phyloP scores from a whole-genome alignment of 2,888 invertebrate genomes.

The Cynaeus angustus region DNA sequence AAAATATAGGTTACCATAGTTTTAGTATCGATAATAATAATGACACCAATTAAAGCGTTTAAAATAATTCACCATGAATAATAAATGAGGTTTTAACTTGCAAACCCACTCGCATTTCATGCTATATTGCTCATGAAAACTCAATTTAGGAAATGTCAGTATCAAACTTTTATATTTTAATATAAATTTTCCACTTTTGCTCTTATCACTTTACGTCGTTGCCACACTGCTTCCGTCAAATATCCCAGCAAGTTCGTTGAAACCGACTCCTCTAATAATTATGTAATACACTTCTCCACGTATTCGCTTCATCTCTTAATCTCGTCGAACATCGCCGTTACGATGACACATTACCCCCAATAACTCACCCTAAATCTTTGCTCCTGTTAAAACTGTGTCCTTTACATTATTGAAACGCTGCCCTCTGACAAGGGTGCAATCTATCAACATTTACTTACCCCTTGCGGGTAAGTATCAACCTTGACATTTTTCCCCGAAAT shows the following conservation, averaged over 20 bases:
- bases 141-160: too few relatives aligned
- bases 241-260: neutral
- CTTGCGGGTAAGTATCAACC: slow-evolving; percentile 2
- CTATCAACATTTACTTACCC: slow-evolving; percentile 18
- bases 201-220: too few relatives aligned
- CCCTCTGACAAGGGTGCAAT: slow-evolving; percentile 11
- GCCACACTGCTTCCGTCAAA: too few relatives aligned
- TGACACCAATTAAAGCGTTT: too few relatives aligned
- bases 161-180: too few relatives aligned
- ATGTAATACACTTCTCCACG: neutral
- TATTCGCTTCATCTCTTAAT: slow-evolving; percentile 21
- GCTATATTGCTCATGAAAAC: too few relatives aligned
- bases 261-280: slow-evolving; percentile 1
- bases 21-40: too few relatives aligned
- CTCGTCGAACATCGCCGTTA: slow-evolving; percentile 21
- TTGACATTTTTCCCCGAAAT: slow-evolving; percentile 14
- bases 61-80: too few relatives aligned
- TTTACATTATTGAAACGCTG: slow-evolving; percentile 26
- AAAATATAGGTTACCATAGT: too few relatives aligned
- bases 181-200: too few relatives aligned
- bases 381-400: slow-evolving; percentile 4
- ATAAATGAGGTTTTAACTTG: too few relatives aligned
- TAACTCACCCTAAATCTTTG: slow-evolving; percentile 24
- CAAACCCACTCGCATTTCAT: too few relatives aligned
- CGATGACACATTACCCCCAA: slow-evolving; percentile 26